Percentiles rank a stretch among this genome's conserved stretches.
These are phyloP conservation scores for Siphamia tubifer DNA, from an alignment of 2,113 vertebrate species.

Conservation along the genomic window DNA sequence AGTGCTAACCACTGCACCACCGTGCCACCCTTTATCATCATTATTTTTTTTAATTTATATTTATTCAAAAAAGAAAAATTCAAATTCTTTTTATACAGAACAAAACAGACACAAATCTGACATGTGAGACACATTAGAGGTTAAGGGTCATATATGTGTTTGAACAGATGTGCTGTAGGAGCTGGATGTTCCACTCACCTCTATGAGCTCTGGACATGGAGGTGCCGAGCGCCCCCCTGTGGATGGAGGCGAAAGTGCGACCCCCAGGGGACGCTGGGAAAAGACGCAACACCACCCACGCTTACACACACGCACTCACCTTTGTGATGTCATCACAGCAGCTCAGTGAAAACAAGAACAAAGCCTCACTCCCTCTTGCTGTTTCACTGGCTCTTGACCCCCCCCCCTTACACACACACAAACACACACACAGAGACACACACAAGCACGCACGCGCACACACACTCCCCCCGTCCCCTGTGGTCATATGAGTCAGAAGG, in stretches of 20 bases:
- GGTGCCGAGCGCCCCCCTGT: constrained; percentile 40
- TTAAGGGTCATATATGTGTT: too few relatives aligned
- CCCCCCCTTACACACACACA: neutral
- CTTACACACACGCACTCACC: neutral
- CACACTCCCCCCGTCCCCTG: neutral
- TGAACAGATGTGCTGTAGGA: neutral
- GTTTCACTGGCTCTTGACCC: neutral
- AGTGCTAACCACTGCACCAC: too few relatives aligned
- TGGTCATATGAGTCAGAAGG: constrained; percentile 51
- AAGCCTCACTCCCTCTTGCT: neutral
- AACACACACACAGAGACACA: too few relatives aligned
- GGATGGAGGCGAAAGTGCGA: too few relatives aligned
- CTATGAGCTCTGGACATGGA: neutral
- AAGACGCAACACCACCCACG: constrained; percentile 25
- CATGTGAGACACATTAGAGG: neutral
- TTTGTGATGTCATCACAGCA: constrained; percentile 45
- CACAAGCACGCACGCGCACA: neutral
- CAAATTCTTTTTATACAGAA: too few relatives aligned
- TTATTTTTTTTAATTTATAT: too few relatives aligned
- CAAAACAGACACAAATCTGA: too few relatives aligned
- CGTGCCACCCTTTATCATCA: too few relatives aligned
- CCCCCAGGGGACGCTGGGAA: neutral
- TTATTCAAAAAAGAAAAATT: too few relatives aligned
- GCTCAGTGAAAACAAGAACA: constrained; percentile 18
- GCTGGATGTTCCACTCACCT: constrained; percentile 27